These are phyloP conservation scores for Vespertilio murinus DNA, from an alignment of 2,797 vertebrate genomes.

Conservation along the genomic window DNA sequence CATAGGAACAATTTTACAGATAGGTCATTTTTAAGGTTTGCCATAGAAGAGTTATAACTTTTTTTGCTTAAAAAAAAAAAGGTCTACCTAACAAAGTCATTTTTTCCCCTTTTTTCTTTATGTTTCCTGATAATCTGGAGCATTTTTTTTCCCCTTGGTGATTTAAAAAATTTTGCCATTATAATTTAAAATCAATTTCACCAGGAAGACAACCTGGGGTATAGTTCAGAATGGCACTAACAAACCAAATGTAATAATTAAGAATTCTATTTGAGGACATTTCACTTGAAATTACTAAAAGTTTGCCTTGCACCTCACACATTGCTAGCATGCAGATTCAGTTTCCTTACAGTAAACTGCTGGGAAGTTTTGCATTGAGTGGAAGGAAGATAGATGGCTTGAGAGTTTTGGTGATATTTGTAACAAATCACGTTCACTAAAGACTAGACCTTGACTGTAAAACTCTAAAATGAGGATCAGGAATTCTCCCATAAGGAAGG, in stretches of 20 bases:
- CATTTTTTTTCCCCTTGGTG: neutral
- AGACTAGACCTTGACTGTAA: conserved; percentile 17
- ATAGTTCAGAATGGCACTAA: conserved; percentile 1
- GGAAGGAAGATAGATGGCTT: conserved; percentile 61
- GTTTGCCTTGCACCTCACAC: conserved; percentile 58
- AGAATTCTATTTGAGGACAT: conserved; percentile 41
- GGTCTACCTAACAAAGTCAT: conserved; percentile 5
- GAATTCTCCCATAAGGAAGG: conserved; percentile 61
- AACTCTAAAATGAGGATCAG: conserved; percentile 60
- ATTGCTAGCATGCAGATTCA: conserved; percentile 64
- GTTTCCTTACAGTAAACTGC: conserved; percentile 59
- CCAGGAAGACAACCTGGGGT: conserved; percentile 10
- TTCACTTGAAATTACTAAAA: conserved; percentile 44
- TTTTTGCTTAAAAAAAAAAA: conserved; percentile 40
- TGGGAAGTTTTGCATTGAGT: conserved; percentile 66
- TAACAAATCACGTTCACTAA: conserved; percentile 45
- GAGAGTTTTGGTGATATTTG: conserved; percentile 68
- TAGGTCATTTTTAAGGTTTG: conserved; percentile 49
- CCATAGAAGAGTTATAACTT: neutral
- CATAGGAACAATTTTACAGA: conserved; percentile 60
- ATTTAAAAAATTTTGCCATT: conserved; percentile 38
- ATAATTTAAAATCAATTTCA: conserved; percentile 25
- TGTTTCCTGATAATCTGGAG: neutral
- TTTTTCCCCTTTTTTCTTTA: conserved; percentile 53
- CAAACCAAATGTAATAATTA: neutral